A percentile compares a stretch with the other conserved stretches of the same genome.
phyloP scores from a whole-genome alignment of 1,140 invertebrate species.

The Zaprionus capensis region DNA sequence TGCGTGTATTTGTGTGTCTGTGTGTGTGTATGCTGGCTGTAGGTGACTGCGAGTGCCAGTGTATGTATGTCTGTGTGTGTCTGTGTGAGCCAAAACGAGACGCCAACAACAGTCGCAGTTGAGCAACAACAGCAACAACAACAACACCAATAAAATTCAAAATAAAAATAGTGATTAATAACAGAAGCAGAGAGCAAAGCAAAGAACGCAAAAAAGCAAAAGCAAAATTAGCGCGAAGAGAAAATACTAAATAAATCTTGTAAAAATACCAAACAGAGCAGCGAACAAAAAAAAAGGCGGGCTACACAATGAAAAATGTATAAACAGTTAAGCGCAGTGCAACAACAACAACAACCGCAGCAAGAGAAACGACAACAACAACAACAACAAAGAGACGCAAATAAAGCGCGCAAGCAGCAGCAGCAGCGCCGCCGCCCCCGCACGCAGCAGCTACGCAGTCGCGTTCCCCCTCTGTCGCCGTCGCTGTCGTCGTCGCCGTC shows the following conservation, averaged over 20 bases:
- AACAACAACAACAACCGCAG: constrained; percentile 8
- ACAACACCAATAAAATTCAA: constrained; percentile 72
- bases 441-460: constrained; percentile 24
- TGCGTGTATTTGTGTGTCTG: constrained; percentile 17
- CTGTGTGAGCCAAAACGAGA: constrained; percentile 65
- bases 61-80: constrained; percentile 25
- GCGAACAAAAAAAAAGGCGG: constrained; percentile 41
- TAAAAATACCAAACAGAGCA: constrained; percentile 37
- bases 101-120: constrained; percentile 66
- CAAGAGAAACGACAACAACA: constrained; percentile 20
- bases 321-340: constrained; percentile 44
- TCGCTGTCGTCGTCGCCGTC: constrained; percentile 11
- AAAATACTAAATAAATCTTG: constrained; percentile 11
- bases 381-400: constrained; percentile 40
- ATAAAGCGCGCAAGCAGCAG: constrained; percentile 31
- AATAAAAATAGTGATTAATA: constrained; percentile 83
- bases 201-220: constrained; percentile 4
- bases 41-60: constrained; percentile 20
- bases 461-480: neutral
- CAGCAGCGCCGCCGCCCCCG: constrained; percentile 29
- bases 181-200: constrained; percentile 53
- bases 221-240: constrained; percentile 18
- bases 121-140: constrained; percentile 62
- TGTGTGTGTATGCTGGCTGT: constrained; percentile 1
- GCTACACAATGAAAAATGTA: constrained; percentile 56